phyloP scores from a whole-genome alignment of 2,113 vertebrate species.

The Colossoma macropomum region DNA sequence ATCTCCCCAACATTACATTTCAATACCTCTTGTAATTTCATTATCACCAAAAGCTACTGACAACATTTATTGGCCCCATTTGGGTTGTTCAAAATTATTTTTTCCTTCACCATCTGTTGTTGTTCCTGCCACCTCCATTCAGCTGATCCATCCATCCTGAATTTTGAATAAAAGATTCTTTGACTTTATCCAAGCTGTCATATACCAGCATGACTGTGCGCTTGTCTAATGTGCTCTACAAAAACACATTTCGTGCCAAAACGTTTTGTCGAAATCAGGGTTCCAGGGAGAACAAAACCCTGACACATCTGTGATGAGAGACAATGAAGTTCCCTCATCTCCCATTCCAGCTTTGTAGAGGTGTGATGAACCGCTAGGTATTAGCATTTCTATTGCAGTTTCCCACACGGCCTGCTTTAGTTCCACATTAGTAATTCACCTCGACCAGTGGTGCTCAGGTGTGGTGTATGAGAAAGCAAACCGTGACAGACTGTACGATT shows the following conservation, averaged over 20 bases:
- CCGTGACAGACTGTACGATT: not conserved
- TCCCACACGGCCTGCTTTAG: not conserved
- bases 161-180: not conserved
- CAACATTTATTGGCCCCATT: too few species aligned
- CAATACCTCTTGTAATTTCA: too few species aligned
- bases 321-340: not conserved
- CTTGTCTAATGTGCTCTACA: not conserved
- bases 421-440: not conserved
- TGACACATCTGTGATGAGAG: not conserved
- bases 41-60: too few species aligned
- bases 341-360: not conserved
- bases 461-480: not conserved
- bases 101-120: too few species aligned
- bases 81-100: too few species aligned
- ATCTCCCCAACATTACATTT: too few species aligned
- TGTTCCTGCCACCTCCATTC: too few species aligned
- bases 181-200: not conserved
- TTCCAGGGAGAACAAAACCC: not conserved
- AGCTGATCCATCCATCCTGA: not conserved
- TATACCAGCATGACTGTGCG: not conserved
- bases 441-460: not conserved
- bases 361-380: constrained; percentile 13
- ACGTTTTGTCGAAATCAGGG: not conserved
- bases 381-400: constrained; percentile 14
- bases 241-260: not conserved